These are phyloP conservation scores for Cheilosia pagana DNA, from an alignment of 2,888 invertebrate genomes.

Conservation along the genomic window DNA sequence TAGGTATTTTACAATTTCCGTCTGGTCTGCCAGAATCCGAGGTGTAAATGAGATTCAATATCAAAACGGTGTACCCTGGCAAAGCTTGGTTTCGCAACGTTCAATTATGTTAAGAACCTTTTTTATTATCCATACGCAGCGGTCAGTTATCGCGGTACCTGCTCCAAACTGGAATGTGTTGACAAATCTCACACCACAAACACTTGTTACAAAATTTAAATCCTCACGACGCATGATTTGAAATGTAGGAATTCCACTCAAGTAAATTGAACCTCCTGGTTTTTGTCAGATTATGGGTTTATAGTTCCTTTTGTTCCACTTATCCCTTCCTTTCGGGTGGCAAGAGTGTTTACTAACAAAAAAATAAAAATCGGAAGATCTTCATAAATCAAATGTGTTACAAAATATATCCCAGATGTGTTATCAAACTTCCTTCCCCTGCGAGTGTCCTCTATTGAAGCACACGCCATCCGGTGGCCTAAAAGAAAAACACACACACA, in stretches of 20 bases:
- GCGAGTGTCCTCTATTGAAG: conserved; percentile 57
- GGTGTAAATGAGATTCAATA: too few relatives aligned
- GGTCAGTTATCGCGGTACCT: too few relatives aligned
- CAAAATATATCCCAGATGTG: conserved; percentile 62
- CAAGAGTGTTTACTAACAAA: conserved; percentile 39
- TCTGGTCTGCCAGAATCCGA: too few relatives aligned
- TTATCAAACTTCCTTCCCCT: conserved; percentile 70
- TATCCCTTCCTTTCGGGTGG: conserved; percentile 18
- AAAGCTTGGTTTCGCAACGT: too few relatives aligned
- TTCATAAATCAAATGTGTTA: conserved; percentile 72
- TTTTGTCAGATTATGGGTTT: conserved; percentile 7
- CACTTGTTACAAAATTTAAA: not conserved
- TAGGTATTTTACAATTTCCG: too few relatives aligned
- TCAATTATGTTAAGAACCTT: too few relatives aligned
- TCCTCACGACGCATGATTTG: not conserved
- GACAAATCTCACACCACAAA: not conserved
- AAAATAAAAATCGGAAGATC: conserved; percentile 42
- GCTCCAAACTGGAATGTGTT: too few relatives aligned
- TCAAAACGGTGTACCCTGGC: too few relatives aligned
- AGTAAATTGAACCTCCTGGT: conserved; percentile 13
- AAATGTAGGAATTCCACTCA: conserved; percentile 3
- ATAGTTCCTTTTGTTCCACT: not conserved
- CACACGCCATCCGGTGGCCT: conserved; percentile 41
- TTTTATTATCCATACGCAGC: too few relatives aligned
- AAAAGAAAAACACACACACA: conserved; percentile 41